Evolutionary conservation across 2,113 vertebrate genomes (phyloP).

Genomic region (Nycticorax nycticorax): DNA sequence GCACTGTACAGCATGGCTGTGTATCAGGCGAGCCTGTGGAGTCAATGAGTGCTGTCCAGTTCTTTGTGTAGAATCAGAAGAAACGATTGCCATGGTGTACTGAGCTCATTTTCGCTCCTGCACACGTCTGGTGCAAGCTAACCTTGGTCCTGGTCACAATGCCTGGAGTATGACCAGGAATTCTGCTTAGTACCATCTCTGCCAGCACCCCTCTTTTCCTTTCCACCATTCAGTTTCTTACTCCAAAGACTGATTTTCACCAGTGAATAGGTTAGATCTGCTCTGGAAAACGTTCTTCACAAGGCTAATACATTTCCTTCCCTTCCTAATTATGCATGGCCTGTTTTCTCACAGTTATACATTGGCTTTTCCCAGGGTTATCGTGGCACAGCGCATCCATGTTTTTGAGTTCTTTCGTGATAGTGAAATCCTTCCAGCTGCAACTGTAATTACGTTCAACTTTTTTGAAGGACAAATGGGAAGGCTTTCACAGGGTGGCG

Average conservation of each 20-base stretch:
- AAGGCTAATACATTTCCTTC: neutral
- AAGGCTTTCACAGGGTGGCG: neutral
- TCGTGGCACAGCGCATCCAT: neutral
- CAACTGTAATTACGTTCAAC: neutral
- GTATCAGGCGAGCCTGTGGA: neutral
- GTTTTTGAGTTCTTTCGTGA: neutral
- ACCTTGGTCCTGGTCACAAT: neutral
- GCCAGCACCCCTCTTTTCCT: neutral
- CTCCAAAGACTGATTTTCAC: neutral
- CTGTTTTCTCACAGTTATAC: neutral
- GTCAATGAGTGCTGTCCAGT: neutral
- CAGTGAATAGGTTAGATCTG: neutral
- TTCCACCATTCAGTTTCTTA: neutral
- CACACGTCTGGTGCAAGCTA: neutral
- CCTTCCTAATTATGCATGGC: neutral
- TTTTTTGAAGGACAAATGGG: neutral
- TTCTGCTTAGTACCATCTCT: neutral
- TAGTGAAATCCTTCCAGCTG: neutral
- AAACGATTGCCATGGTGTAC: neutral
- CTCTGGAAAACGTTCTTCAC: neutral
- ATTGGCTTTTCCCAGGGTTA: neutral
- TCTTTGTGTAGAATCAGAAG: neutral
- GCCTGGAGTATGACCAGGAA: neutral
- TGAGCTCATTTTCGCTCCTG: neutral
- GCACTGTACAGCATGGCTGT: neutral